These are phyloP conservation scores for Guaruba guarouba DNA, from an alignment of 2,113 vertebrate genomes.

Conservation along the genomic window DNA sequence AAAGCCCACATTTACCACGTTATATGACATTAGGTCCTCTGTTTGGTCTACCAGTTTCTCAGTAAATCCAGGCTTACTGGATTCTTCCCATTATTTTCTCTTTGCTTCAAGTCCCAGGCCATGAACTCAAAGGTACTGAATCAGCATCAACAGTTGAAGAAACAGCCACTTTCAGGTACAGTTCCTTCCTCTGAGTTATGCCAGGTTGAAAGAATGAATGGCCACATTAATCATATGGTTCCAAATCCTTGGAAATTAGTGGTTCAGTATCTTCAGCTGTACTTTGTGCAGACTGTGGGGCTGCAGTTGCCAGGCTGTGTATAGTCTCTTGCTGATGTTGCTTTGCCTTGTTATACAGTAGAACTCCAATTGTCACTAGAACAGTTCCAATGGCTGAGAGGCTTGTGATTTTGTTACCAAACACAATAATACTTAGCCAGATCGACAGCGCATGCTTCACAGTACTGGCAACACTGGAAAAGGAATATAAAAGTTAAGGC, in stretches of 20 bases:
- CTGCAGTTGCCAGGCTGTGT: constrained; percentile 66
- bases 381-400: constrained; percentile 85
- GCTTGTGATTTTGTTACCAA: constrained; percentile 89
- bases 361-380: constrained; percentile 85
- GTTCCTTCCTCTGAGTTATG: not conserved
- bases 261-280: constrained; percentile 36
- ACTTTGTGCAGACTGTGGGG: not conserved
- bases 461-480: constrained; percentile 90
- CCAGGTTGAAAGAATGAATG: not conserved
- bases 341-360: constrained; percentile 91
- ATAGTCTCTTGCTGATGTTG: constrained; percentile 82
- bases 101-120: not conserved
- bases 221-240: not conserved
- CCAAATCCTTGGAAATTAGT: constrained; percentile 53
- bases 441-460: constrained; percentile 95
- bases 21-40: not conserved
- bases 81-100: not conserved
- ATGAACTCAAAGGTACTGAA: not conserved
- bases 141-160: not conserved
- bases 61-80: not conserved
- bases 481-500: not conserved
- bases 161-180: not conserved
- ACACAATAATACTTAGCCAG: constrained; percentile 95
- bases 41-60: not conserved
- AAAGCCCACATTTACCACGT: not conserved